These are phyloP conservation scores for Chaenogobius annularis DNA, from an alignment of 2,113 vertebrate species.

Conservation along the genomic window DNA sequence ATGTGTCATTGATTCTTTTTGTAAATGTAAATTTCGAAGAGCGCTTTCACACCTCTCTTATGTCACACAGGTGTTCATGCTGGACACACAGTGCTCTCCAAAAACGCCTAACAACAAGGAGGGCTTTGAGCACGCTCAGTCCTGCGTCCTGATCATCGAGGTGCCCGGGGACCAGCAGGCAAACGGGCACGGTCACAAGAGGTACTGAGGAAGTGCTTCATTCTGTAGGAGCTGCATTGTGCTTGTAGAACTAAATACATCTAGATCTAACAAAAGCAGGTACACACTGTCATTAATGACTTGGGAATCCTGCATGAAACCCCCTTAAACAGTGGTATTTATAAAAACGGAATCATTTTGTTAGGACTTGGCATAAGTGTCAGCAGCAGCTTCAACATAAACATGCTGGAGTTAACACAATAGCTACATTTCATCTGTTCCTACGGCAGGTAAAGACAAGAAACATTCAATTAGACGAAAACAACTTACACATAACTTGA, in stretches of 20 bases:
- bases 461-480: too few relatives aligned
- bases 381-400: too few relatives aligned
- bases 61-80: slow-evolving; percentile 89
- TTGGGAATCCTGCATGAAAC: not conserved
- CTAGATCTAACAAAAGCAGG: not conserved
- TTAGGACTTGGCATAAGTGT: too few relatives aligned
- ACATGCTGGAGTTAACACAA: too few relatives aligned
- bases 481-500: too few relatives aligned
- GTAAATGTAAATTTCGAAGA: too few relatives aligned
- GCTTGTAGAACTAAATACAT: not conserved
- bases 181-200: slow-evolving; percentile 89
- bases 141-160: slow-evolving; percentile 94
- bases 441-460: too few relatives aligned
- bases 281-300: too few relatives aligned
- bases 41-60: not conserved
- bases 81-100: slow-evolving; percentile 94
- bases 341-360: too few relatives aligned
- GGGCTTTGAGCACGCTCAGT: slow-evolving; percentile 97
- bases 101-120: slow-evolving; percentile 95
- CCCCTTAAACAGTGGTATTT: too few relatives aligned
- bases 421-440: too few relatives aligned
- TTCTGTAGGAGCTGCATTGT: not conserved
- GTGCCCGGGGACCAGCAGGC: slow-evolving; percentile 88
- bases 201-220: slow-evolving; percentile 67
- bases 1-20: too few relatives aligned